Conservation (phyloP, 2,113 vertebrate species). For the Anhinga anhinga region DNA sequence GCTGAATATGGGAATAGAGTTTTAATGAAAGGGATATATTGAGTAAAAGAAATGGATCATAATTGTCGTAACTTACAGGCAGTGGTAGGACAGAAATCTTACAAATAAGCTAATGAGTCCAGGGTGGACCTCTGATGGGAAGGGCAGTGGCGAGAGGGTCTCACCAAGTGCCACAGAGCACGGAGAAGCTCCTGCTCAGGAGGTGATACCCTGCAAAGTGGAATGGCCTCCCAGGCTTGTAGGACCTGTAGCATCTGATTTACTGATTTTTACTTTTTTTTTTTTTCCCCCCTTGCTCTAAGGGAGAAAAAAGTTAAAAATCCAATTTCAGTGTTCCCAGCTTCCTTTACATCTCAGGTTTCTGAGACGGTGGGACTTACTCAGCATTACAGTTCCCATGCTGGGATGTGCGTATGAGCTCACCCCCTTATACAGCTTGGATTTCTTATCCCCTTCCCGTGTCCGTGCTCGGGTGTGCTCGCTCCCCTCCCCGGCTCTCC, state of each 20-base stretch:
- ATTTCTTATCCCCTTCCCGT: fast-evolving
- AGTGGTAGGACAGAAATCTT: neutral
- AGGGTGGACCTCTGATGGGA: neutral
- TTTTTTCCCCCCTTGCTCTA: neutral
- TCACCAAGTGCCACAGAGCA: neutral
- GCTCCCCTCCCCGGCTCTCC: fast-evolving
- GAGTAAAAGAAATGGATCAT: neutral
- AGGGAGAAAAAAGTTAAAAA: neutral
- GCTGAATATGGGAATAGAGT: neutral
- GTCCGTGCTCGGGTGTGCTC: neutral
- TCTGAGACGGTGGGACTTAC: neutral
- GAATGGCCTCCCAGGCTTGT: neutral
- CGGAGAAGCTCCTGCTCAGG: neutral
- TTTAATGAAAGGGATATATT: neutral
- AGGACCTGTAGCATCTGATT: neutral
- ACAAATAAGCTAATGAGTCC: neutral
- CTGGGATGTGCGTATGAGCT: neutral
- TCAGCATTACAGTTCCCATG: fast-evolving
- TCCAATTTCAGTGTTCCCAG: neutral
- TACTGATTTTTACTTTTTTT: too few relatives aligned
- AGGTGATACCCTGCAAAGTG: neutral
- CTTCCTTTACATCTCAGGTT: fast-evolving
- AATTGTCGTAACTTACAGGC: neutral
- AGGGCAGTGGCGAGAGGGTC: neutral
- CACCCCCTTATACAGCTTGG: fast-evolving